phyloP scores from a whole-genome alignment of 2,888 invertebrate species.

The Ischnura elegans region DNA sequence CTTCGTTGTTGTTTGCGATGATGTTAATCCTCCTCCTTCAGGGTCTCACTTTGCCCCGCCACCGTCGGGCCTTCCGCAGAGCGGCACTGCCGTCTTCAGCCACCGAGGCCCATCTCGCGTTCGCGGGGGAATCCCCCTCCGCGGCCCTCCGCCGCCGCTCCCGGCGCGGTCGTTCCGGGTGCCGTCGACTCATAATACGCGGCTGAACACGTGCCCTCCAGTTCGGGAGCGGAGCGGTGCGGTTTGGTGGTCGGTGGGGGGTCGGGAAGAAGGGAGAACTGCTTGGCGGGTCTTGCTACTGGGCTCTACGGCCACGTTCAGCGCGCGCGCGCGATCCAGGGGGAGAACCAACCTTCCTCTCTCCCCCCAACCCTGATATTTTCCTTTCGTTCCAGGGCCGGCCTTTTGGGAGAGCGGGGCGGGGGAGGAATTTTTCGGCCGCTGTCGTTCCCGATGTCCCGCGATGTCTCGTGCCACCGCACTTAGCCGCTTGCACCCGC shows the following conservation, averaged over 20 bases:
- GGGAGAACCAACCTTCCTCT: background rate
- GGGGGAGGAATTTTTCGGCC: conserved; percentile 13
- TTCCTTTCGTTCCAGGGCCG: too few relatives aligned
- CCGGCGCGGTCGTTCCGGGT: background rate
- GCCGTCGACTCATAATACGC: background rate
- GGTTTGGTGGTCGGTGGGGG: background rate
- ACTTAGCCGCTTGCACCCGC: conserved; percentile 29
- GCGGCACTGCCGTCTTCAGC: background rate
- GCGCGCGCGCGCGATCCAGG: background rate
- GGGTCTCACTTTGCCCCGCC: background rate
- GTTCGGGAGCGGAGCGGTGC: background rate
- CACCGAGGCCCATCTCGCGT: background rate
- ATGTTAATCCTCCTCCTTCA: background rate
- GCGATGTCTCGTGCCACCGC: conserved; percentile 35
- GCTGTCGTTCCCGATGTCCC: conserved; percentile 25
- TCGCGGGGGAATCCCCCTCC: background rate
- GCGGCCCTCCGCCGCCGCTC: background rate
- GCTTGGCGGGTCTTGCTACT: background rate
- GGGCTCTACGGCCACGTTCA: background rate
- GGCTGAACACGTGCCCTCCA: background rate
- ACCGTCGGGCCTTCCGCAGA: background rate
- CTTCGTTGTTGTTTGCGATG: background rate
- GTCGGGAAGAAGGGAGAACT: background rate
- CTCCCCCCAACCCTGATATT: too few relatives aligned
- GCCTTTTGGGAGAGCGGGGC: background rate